Evolutionary conservation across 2,113 vertebrate species (phyloP), one percentile per base, ranked within the genome.

Genomic region (Megaceryle maxima): DNA sequence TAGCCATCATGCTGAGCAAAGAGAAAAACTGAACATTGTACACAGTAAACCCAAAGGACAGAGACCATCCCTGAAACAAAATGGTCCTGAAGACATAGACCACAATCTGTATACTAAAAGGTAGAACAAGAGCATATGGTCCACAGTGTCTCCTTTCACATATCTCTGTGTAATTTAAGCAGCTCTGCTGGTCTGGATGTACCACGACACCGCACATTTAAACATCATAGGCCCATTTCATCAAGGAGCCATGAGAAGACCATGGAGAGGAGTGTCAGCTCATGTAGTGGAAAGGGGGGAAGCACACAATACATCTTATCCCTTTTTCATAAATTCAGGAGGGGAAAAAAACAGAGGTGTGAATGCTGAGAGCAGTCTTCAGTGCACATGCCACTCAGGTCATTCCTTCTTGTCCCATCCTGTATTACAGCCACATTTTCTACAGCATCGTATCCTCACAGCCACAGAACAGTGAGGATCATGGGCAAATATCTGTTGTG

Each of bases 301-400:
- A 68, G 67, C 18, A 25, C 18, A 25, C 19, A 63, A 10, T 39
- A 6, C 26, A 19, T 26, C 16, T 24, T 19, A 50, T 19, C 11
- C 24, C 19, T 37, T 84, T 62, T 21, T 25, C 26, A 51, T 35
- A 80, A 64, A n/a, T n/a, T 64, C 33, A 35, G 6, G 41, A 68
- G 4, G 20, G 31, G 19, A 11, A 56, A 73, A 88, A 72, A 78
- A 19, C 12, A 55, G 57, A 44, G 31, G 26, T 39, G 33, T 0
- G 0, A 89, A 69, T 0, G 1, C 39, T 60, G 51, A 72, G n/a
- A 53, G 33, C 12, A n/a, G 11, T 31, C 19, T 8, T 22, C 5
- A 1, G 24, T 22, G 4, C 15, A 35, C 35, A 5, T 5, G 14
- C 11, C 51, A 66, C 15, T 6, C 4, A 55, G 28, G 12, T 43